Base-by-base conservation (phyloP, 2,888 invertebrate species). In the Ganaspis brasiliensis region DNA sequence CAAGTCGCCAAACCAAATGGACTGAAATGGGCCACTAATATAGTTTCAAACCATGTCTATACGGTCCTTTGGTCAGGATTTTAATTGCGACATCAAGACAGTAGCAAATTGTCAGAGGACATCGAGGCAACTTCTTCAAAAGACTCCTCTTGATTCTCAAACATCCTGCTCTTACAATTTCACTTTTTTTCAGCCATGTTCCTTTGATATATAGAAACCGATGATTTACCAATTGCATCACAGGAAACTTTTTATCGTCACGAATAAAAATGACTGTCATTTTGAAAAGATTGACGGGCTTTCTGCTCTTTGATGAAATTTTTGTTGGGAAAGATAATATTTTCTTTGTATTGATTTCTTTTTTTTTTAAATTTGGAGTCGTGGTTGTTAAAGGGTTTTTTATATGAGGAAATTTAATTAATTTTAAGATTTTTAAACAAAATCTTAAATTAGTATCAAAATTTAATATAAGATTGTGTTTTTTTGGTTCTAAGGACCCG, bases 1-100 rank as follows among this genome's bases (percentile, higher is more conserved):
- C 31, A 52, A 26, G n/a, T 49, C 63, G 26, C 74, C n/a, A n/a
- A n/a, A 31, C 6, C 63, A 40, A 74, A 74, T 76, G 75, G 77
- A 76, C 79, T 73, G 56, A 45, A 35, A 52, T 35, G 49, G 67
- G 19, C 26, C 63, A 14, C 74, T 55, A 35, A 52, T 49, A 24
- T 16, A 21, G n/a, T 63, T 45, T 9, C 24, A 40, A 21, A 63
- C 40, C 37, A 14, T 61, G 31, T 59, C 26, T 37, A 31, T 35
- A 10, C 16, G 19, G 63, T 45, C 40, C 40, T n/a, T 63, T 35
- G 2, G 37, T 40, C 37, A 21, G 9, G 3, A 24, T 24, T 24
- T 14, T 67, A 24, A 67, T 63, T 63, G 40, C 40, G 8, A 63
- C n/a, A 67, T 67, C 67, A 24, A 14, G 31, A 31, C 31, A 31